Evolutionary conservation across 2,888 invertebrate species (phyloP).

Genomic region (Trissoscelio sp.): DNA sequence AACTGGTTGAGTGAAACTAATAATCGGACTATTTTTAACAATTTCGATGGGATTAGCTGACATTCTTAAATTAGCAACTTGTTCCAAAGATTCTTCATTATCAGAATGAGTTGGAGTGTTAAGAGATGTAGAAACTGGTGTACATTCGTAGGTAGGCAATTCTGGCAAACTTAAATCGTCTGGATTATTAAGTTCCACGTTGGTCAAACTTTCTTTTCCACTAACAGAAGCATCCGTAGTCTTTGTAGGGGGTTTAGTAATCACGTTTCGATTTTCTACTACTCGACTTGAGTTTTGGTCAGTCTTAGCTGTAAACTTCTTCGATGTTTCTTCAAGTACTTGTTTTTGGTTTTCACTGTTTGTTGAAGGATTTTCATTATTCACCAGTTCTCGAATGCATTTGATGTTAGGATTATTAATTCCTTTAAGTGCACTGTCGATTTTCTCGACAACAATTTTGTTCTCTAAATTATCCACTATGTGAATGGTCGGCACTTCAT

Average conservation of each 20-base stretch:
- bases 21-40: conserved; percentile 80
- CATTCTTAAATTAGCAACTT: conserved; percentile 72
- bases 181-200: conserved; percentile 79
- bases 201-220: conserved; percentile 34
- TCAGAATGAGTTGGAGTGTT: conserved; percentile 82
- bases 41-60: conserved; percentile 80
- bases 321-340: background rate
- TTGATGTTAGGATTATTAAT: conserved; percentile 65
- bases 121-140: conserved; percentile 80
- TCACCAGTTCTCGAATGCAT: conserved; percentile 66
- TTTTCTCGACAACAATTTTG: conserved; percentile 70
- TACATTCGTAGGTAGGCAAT: conserved; percentile 80
- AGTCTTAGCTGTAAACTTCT: background rate
- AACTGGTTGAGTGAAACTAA: conserved; percentile 80
- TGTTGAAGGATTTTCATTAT: conserved; percentile 30
- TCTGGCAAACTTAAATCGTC: conserved; percentile 82
- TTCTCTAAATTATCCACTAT: conserved; percentile 80
- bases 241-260: conserved; percentile 11
- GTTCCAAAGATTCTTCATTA: conserved; percentile 79
- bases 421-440: conserved; percentile 67
- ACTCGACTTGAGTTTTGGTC: background rate
- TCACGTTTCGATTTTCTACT: background rate
- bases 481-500: conserved; percentile 80
- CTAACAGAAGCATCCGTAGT: background rate
- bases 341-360: conserved; percentile 30